Base-by-base conservation (phyloP, 2,888 invertebrate species). In the Phyllotreta striolata region DNA sequence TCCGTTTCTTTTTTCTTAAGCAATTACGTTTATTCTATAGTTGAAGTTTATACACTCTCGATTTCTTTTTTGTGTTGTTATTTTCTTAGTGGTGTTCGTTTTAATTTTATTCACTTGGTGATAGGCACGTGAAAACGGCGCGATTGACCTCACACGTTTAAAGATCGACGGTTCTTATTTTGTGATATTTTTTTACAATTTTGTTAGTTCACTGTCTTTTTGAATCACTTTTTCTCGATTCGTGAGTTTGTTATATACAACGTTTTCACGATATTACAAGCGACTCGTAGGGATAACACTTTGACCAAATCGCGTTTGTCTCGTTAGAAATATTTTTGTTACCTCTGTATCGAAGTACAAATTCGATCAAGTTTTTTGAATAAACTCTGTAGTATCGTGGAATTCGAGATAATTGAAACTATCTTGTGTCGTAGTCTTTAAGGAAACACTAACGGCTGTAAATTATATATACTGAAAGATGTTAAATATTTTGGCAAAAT, bases 121-220 rank as follows among this genome's bases (percentile, higher is more conserved):
- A 24, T 24, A 24, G 24, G 52, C 56, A 44, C 24, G 41, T 56
- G 47, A 38, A 62, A 49, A 47, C 52, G 62, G 35, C 57, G 34
- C 51, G 10, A 34, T 35, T 37, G 39, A 51, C 56, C 56, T 56
- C 44, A 56, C 51, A 47, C 24, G 24, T 49, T 52, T 13, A 4
- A 56, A 44, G 59, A 7, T 60, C 38, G 43, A n/a, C 13, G 12
- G 14, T 49, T 47, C 10, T 13, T 34, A 49, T 13, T 51, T 60
- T 52, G 52, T 60, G 59, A 60, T 52, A 52, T 52, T 59, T 59
- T 24, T 51, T 59, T 59, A 59, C 51, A 58, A 51, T 59, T 59
- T 59, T 59, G 59, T 59, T 59, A 59, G 41, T 59, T 59, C 37
- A 59, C 59, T 51, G 9, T 49, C 9, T 43, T 51, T 59, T 13